Evolutionary conservation across 1,140 invertebrate genomes (phyloP).

Genomic region (Mactra quadrangularis): DNA sequence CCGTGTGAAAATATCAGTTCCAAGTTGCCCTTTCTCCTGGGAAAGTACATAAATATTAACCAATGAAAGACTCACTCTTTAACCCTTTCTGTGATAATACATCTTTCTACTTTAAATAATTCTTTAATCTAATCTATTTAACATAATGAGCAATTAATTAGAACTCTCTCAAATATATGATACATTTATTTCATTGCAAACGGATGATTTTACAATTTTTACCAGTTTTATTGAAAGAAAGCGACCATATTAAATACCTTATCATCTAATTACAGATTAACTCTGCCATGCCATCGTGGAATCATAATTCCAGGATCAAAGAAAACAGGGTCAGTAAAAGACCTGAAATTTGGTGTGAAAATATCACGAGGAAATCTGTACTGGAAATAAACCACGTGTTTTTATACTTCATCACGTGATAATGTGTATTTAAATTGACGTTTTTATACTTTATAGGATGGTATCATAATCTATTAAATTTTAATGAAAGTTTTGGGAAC

Average conservation of each 20-base stretch:
- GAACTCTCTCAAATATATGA: background rate
- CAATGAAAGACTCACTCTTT: too few relatives aligned
- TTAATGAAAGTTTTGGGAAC: too few relatives aligned
- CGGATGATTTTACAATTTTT: conserved; percentile 15
- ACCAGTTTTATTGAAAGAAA: conserved; percentile 19
- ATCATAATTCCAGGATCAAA: background rate
- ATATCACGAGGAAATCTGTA: background rate
- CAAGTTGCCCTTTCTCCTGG: too few relatives aligned
- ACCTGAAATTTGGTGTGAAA: conserved; percentile 35
- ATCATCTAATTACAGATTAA: background rate
- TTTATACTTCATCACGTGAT: background rate
- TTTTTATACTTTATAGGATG: too few relatives aligned
- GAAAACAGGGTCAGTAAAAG: conserved; percentile 23
- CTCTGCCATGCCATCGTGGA: background rate
- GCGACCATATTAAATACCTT: conserved; percentile 6
- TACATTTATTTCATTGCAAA: conserved; percentile 3
- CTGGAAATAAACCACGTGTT: conserved; percentile 12
- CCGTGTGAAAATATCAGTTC: too few relatives aligned
- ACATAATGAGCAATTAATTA: conserved; percentile 17
- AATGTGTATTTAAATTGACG: conserved; percentile 1
- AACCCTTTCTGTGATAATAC: too few relatives aligned
- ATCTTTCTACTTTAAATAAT: too few relatives aligned
- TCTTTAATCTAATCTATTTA: background rate
- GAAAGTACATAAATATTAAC: too few relatives aligned
- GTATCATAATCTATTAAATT: too few relatives aligned